These are phyloP conservation scores for Melanchra persicariae DNA, from an alignment of 2,888 invertebrate genomes.

Conservation along the genomic window DNA sequence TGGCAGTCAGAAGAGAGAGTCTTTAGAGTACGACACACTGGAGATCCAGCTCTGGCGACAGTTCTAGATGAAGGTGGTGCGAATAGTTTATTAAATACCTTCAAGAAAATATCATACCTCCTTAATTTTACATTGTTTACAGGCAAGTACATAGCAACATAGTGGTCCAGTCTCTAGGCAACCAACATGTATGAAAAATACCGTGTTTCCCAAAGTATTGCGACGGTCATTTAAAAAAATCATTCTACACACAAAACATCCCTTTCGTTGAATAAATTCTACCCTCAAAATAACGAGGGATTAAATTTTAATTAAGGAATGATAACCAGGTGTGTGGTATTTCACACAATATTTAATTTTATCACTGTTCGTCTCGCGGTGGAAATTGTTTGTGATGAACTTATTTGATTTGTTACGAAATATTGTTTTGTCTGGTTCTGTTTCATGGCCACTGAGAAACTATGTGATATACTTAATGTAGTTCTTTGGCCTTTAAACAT, in stretches of 20 bases:
- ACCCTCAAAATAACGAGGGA: conserved; percentile 2
- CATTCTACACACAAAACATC: not conserved
- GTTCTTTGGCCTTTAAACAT: not conserved
- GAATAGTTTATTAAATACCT: too few relatives aligned
- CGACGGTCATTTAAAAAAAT: conserved; percentile 4
- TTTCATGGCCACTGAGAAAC: not conserved
- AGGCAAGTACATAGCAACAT: not conserved
- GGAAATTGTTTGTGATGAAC: not conserved
- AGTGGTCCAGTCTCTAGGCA: not conserved
- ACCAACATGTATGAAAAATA: not conserved
- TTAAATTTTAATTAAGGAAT: conserved; percentile 19
- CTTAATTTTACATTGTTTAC: not conserved
- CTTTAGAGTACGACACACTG: too few relatives aligned
- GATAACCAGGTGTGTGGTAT: not conserved
- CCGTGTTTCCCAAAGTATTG: not conserved
- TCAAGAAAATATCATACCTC: not conserved
- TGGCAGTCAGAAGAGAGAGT: too few relatives aligned
- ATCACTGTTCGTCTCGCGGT: not conserved
- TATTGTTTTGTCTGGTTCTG: not conserved
- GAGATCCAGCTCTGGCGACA: not conserved
- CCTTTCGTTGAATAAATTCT: not conserved
- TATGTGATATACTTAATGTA: not conserved
- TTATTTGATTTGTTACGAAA: not conserved
- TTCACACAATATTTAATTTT: conserved; percentile 8
- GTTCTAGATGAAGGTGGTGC: not conserved